These are phyloP conservation scores for Galagoides demidoff DNA, from an alignment of 2,797 vertebrate species.

Conservation along the genomic window DNA sequence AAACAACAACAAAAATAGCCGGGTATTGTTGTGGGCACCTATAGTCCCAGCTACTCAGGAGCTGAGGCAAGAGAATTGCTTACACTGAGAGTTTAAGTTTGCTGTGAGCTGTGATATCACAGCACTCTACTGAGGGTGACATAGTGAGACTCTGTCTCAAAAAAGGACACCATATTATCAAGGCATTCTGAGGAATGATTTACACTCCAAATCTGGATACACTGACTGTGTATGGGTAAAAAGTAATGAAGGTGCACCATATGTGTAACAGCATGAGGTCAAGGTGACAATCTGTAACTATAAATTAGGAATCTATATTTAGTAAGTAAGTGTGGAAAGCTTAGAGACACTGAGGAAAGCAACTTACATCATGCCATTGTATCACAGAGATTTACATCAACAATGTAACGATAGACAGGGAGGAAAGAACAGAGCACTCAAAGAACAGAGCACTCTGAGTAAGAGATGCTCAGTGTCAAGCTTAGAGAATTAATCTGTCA, in stretches of 20 bases:
- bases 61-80: no score
- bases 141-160: no score
- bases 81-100: no score
- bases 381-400: slow-evolving; percentile 11
- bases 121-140: no score
- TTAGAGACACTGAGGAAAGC: neutral
- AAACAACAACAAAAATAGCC: no score
- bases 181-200: neutral
- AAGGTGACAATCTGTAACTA: neutral
- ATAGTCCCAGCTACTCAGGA: no score
- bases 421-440: neutral
- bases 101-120: no score
- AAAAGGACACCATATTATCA: neutral
- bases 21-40: no score
- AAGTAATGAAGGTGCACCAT: neutral
- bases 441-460: neutral
- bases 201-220: neutral
- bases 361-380: neutral
- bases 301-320: neutral
- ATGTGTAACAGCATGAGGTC: neutral
- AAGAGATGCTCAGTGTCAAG: neutral
- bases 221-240: neutral
- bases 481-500: neutral
- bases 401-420: neutral
- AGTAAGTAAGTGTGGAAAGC: neutral